Evolutionary conservation across 1,140 invertebrate species (phyloP), one percentile per base, ranked within the genome.

Genomic region (Zelostemma sp.): DNA sequence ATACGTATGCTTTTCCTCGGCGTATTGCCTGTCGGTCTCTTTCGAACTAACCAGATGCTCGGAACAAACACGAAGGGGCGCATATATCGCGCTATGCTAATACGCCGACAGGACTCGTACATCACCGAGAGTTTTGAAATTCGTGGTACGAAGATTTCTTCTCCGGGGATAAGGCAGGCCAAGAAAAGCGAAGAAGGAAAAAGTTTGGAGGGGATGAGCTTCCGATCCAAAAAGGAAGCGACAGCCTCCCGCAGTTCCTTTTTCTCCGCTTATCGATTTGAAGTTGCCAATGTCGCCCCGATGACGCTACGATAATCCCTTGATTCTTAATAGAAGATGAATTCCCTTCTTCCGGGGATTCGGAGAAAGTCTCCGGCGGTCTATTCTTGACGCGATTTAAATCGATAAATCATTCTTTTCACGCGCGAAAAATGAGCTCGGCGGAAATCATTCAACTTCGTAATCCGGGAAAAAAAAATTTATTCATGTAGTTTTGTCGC

Each of bases 21-120:
- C 57, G 67, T 64, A 70, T 70, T 70, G 67, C 61, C 61, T 70
- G 67, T 70, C 61, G 60, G 67, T 69, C 60, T 69, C 67, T 70
- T 67, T 62, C 57, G 56, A 68, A 59, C 63, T 72, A 75, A 75
- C 70, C 73, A 72, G 73, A 75, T 73, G 70, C 67, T 71, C 49
- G 70, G 73, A 75, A 70, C 70, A 68, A 75, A 69, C 70, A 68
- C 41, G 54, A 51, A 14, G 46, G 41, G 58, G 59, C 59, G 64
- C 65, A 61, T 59, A 66, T 62, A 66, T 66, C 66, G 59, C 57
- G 35, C 53, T 76, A 76, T 76, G 74, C 74, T 76, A 73, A 76
- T 76, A 66, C 66, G 60, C 53, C 61, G 56, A 50, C 70, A 57
- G 45, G 51, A 66, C 48, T 76, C 72, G 72, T 76, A 76, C 60